Percentiles rank a stretch among this genome's conserved stretches.
Conservation (phyloP, 2,797 vertebrate species). For the Pseudomugil tenellus region DNA sequence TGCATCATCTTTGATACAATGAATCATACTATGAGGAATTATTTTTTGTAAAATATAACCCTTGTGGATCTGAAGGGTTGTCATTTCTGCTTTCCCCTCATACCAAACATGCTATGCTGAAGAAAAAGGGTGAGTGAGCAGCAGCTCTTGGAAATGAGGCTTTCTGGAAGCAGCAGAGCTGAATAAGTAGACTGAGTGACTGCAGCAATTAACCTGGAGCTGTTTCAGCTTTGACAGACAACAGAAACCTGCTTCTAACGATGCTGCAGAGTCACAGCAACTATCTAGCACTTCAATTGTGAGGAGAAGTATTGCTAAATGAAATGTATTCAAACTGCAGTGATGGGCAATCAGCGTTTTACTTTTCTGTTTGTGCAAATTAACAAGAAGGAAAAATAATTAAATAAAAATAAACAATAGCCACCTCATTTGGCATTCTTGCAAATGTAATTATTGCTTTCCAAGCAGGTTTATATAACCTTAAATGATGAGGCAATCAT, state of each 20-base stretch:
- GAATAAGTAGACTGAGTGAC: conserved; percentile 58
- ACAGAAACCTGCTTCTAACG: conserved; percentile 56
- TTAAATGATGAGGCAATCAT: conserved; percentile 24
- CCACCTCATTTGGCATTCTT: conserved; percentile 17
- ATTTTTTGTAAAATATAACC: neutral
- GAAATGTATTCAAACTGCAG: conserved; percentile 15
- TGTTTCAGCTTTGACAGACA: conserved; percentile 59
- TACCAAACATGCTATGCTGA: neutral
- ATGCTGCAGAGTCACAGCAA: conserved; percentile 40
- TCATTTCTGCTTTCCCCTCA: conserved; percentile 18
- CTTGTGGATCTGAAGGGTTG: conserved; percentile 10
- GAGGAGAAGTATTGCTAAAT: conserved; percentile 28
- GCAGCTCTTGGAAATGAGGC: conserved; percentile 47
- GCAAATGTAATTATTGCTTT: conserved; percentile 37
- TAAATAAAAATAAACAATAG: conserved; percentile 22
- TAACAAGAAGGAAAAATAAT: conserved; percentile 18
- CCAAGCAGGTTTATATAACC: conserved; percentile 18
- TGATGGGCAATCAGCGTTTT: conserved; percentile 19
- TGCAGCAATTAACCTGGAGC: conserved; percentile 68
- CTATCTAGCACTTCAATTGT: conserved; percentile 36
- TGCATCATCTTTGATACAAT: neutral
- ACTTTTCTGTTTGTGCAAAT: conserved; percentile 19
- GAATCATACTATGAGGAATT: neutral
- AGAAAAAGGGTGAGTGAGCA: conserved; percentile 21
- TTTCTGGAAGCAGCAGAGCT: conserved; percentile 56